Conservation (phyloP, 2,797 vertebrate genomes). For the Sparidentex hasta region DNA sequence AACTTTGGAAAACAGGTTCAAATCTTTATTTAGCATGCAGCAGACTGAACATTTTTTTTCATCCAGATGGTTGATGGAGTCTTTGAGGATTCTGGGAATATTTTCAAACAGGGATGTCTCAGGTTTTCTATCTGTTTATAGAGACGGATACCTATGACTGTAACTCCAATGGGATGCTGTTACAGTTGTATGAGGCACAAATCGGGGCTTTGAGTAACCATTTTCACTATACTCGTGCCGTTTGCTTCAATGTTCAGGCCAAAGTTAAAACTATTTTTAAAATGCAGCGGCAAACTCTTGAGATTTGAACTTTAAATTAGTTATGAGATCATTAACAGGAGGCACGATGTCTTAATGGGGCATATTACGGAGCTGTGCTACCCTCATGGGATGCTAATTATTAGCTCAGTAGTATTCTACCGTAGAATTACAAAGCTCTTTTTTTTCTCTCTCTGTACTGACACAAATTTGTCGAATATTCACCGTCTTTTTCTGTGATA, state of each 20-base stretch:
- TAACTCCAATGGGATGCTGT: background rate
- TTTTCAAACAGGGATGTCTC: background rate
- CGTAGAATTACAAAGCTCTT: slow-evolving; percentile 11
- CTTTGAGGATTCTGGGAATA: slow-evolving; percentile 1
- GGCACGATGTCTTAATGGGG: slow-evolving; percentile 24
- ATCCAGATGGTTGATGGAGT: background rate
- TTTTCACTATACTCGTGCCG: background rate
- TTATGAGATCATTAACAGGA: slow-evolving; percentile 45
- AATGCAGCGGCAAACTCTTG: background rate
- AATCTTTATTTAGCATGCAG: background rate
- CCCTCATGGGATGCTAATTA: slow-evolving; percentile 30
- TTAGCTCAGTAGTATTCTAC: slow-evolving; percentile 30
- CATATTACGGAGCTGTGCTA: slow-evolving; percentile 12
- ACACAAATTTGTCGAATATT: slow-evolving; percentile 39
- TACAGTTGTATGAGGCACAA: background rate
- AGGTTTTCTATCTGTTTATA: slow-evolving; percentile 5
- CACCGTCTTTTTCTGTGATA: slow-evolving; percentile 37
- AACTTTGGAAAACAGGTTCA: background rate
- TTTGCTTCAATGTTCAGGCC: background rate
- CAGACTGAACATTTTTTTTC: background rate
- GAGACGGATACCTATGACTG: background rate
- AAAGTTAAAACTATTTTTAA: background rate
- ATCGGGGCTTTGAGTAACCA: background rate
- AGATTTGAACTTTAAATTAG: slow-evolving; percentile 18
- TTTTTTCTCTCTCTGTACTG: slow-evolving; percentile 2